These are phyloP conservation scores for Nasonia longicornis DNA, from an alignment of 1,140 invertebrate species.

Conservation along the genomic window DNA sequence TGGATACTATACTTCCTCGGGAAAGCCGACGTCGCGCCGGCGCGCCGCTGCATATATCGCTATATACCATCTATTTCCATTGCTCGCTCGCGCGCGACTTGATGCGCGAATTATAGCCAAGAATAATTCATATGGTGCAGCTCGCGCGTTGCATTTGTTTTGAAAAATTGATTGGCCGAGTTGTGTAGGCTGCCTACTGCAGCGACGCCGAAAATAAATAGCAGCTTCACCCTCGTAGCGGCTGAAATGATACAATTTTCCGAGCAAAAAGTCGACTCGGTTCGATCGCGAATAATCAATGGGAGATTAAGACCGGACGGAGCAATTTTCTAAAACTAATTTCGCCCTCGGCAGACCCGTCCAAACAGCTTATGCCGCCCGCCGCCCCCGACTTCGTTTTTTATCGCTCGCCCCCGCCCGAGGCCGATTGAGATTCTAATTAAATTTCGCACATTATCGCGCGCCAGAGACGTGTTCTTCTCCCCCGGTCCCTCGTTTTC, in stretches of 20 bases:
- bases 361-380: background rate
- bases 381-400: background rate
- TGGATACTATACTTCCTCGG: conserved; percentile 18
- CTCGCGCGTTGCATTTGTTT: background rate
- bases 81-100: background rate
- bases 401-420: background rate
- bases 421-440: conserved; percentile 49
- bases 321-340: conserved; percentile 37
- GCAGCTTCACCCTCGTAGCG: too few species aligned
- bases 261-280: background rate
- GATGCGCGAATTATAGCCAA: background rate
- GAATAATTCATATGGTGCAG: background rate
- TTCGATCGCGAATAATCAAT: conserved; percentile 15
- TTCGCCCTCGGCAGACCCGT: background rate
- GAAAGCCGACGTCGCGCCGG: background rate
- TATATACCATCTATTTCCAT: conserved; percentile 24
- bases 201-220: too few species aligned
- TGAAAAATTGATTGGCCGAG: too few species aligned
- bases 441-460: conserved; percentile 58
- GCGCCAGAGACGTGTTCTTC: conserved; percentile 4
- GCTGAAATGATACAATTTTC: background rate
- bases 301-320: background rate
- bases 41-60: background rate
- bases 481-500: conserved; percentile 11
- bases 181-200: too few species aligned